Base-by-base conservation (phyloP, 2,888 invertebrate genomes). In the Oscheius onirici region DNA sequence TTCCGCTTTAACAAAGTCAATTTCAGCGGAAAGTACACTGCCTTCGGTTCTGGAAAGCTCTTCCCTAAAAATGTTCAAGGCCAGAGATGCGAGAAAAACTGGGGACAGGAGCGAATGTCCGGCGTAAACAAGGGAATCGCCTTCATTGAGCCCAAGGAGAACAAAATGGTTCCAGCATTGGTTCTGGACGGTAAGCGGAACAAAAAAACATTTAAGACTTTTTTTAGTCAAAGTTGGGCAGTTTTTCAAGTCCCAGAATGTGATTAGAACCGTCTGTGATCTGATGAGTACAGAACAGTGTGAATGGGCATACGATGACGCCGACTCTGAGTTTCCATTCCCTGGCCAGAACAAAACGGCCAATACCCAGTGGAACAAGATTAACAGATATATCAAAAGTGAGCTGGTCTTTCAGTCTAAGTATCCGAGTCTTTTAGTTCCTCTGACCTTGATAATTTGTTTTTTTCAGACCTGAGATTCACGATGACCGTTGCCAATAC, bases 161-260 rank as follows among this genome's bases (percentile, higher is more conserved):
- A 40, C 52, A 11, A 22, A 51, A 51, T 40, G 61, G 60, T 26
- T 13, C 49, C 61, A n/a, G 69, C 69, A 15, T 41, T 69, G 5
- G 60, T 69, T n/a, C 51, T 69, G 5, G 69, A 69, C 17, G 46
- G 69, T 61, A 10, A 28, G 68, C 15, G 43, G 43, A 3, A 52
- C 57, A 17, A 52, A 20, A 34, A 41, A n/a, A n/a, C n/a, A n/a
- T n/a, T n/a, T n/a, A n/a, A n/a, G n/a, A n/a, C n/a, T n/a, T 8
- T n/a, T 60, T 60, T 61, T 17, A 60, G 69, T 60, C 11, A 69
- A 69, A 69, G 11, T 60, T 1, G 69, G 69, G 0, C 51, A 58
- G 20, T 69, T 69, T 60, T 69, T 60, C 51, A 57, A 28, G 41
- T 11, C 10, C 13, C 57, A 69, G 6, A n/a, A n/a, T 24, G 8